phyloP scores from a whole-genome alignment of 2,113 vertebrate species.

The Todiramphus saurophagus region DNA sequence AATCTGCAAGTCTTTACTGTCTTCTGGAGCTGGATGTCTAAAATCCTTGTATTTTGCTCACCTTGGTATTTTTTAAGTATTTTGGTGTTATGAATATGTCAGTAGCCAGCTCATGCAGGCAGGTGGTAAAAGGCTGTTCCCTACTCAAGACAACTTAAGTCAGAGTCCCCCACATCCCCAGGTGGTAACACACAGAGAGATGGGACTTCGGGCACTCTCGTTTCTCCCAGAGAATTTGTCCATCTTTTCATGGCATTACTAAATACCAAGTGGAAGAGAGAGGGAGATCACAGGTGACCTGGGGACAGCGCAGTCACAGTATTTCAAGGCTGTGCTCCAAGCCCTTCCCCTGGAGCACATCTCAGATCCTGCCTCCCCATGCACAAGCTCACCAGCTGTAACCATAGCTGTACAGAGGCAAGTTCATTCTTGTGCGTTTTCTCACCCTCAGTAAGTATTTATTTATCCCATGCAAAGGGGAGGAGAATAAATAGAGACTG shows the following conservation, averaged over 20 bases:
- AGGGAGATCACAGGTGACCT: not conserved
- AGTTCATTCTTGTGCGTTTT: not conserved
- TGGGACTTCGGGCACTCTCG: rapidly evolving
- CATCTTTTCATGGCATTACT: not conserved
- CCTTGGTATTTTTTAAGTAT: not conserved
- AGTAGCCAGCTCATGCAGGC: not conserved
- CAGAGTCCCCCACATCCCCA: rapidly evolving
- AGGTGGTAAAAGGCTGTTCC: not conserved
- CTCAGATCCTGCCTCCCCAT: rapidly evolving
- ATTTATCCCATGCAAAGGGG: not conserved
- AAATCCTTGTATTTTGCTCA: not conserved
- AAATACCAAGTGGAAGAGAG: not conserved
- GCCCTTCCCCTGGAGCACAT: not conserved
- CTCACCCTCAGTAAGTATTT: not conserved
- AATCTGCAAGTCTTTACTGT: not conserved
- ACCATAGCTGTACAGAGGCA: rapidly evolving
- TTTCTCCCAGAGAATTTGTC: not conserved
- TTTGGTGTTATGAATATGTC: not conserved
- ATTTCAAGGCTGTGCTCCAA: not conserved
- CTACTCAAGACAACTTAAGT: not conserved
- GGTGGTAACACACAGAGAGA: rapidly evolving
- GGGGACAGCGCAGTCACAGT: not conserved
- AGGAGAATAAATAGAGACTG: not conserved
- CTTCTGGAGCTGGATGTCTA: not conserved
- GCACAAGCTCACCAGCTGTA: not conserved